These are phyloP conservation scores for Drosophila affinis DNA, from an alignment of 2,888 invertebrate species.

Conservation along the genomic window DNA sequence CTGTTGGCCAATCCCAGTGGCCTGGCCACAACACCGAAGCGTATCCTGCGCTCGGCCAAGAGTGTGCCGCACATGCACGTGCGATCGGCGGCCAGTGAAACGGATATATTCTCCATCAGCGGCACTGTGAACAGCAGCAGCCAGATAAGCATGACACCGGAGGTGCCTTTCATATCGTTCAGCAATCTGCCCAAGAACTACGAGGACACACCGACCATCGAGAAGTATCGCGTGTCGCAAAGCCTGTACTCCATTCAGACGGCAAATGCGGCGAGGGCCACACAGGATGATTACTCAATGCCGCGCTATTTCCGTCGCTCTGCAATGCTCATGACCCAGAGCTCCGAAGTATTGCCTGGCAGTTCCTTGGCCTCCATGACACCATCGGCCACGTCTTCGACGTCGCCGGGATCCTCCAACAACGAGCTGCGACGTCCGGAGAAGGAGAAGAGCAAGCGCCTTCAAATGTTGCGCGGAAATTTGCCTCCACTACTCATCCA, in stretches of 20 bases:
- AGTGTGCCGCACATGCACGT: constrained; percentile 83
- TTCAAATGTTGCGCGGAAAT: constrained; percentile 82
- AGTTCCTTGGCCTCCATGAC: constrained; percentile 64
- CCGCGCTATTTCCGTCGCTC: constrained; percentile 86
- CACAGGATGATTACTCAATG: constrained; percentile 86
- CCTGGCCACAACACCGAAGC: constrained; percentile 58
- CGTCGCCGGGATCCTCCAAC: constrained; percentile 59
- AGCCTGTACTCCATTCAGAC: constrained; percentile 85
- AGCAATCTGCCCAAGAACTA: constrained; percentile 83
- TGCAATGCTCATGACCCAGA: constrained; percentile 80
- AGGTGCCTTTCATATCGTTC: constrained; percentile 84
- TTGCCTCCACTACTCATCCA: constrained; percentile 83
- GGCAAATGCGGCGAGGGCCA: constrained; percentile 84
- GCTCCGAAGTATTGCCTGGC: constrained; percentile 75
- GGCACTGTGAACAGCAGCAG: constrained; percentile 74
- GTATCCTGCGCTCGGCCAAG: constrained; percentile 79
- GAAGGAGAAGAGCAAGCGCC: constrained; percentile 82
- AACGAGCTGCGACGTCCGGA: constrained; percentile 72
- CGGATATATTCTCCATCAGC: constrained; percentile 83
- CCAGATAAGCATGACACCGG: constrained; percentile 84
- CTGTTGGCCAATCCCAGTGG: constrained; percentile 50
- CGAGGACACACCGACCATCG: constrained; percentile 83
- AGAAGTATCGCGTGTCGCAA: constrained; percentile 83
- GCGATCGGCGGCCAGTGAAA: constrained; percentile 81
- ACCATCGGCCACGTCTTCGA: constrained; percentile 58